phyloP scores from a whole-genome alignment of 2,888 invertebrate species.

The Dascillus cervinus region DNA sequence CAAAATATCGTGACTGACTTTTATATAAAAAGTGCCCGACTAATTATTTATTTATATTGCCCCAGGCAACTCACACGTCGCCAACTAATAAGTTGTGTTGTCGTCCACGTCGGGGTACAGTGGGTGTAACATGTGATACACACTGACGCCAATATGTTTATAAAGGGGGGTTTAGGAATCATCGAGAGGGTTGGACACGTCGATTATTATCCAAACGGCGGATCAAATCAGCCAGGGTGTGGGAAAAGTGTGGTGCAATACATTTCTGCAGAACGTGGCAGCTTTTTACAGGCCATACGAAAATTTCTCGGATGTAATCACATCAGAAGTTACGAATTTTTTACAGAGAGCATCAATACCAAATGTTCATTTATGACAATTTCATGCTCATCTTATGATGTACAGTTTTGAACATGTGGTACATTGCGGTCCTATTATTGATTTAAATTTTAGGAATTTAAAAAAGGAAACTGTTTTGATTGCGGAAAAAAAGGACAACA shows the following conservation, averaged over 20 bases:
- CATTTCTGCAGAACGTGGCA: constrained; percentile 55
- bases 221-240: constrained; percentile 69
- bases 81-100: no score
- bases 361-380: constrained; percentile 71
- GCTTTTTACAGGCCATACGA: constrained; percentile 57
- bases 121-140: no score
- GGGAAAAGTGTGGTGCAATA: constrained; percentile 54
- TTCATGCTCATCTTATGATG: no score
- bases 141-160: constrained; percentile 74
- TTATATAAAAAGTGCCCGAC: no score
- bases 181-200: constrained; percentile 77
- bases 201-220: constrained; percentile 90
- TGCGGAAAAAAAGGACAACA: constrained; percentile 58
- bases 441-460: constrained; percentile 50
- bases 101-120: no score
- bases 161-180: constrained; percentile 72
- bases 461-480: constrained; percentile 61
- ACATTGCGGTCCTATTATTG: background rate
- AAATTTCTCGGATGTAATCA: constrained; percentile 81
- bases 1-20: no score
- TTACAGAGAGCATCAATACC: constrained; percentile 74
- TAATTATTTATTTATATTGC: no score
- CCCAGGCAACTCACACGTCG: no score
- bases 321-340: constrained; percentile 74
- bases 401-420: no score